phyloP scores from a whole-genome alignment of 2,113 vertebrate genomes.

The Pangasianodon hypophthalmus region DNA sequence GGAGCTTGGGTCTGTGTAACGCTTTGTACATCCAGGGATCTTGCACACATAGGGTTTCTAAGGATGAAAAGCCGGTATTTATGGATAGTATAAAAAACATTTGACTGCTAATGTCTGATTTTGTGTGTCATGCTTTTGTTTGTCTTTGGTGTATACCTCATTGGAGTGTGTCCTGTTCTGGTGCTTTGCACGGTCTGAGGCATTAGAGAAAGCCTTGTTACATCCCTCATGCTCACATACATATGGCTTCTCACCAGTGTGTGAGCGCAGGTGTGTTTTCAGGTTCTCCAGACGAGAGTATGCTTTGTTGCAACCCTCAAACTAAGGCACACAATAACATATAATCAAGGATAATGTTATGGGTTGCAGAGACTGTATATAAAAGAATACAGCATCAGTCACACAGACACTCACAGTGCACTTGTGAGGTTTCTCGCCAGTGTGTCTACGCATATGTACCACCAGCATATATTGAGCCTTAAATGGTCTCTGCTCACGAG shows the following conservation, averaged over 20 bases:
- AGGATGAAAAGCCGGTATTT: not conserved
- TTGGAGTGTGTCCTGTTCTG: slow-evolving; percentile 98
- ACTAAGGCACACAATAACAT: slow-evolving; percentile 70
- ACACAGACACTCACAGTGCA: slow-evolving; percentile 85
- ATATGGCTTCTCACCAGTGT: slow-evolving; percentile 95
- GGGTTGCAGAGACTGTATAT: not conserved
- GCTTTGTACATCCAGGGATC: slow-evolving; percentile 94
- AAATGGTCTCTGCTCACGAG: slow-evolving; percentile 93
- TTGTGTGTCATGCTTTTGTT: not conserved
- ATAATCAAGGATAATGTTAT: not conserved
- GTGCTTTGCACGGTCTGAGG: slow-evolving; percentile 95
- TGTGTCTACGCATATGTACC: slow-evolving; percentile 97
- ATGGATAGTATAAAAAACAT: not conserved
- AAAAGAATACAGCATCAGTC: not conserved
- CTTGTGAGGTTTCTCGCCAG: slow-evolving; percentile 97
- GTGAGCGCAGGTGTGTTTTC: slow-evolving; percentile 93
- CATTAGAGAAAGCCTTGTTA: slow-evolving; percentile 97
- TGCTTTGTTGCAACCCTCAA: slow-evolving; percentile 98
- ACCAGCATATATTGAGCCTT: slow-evolving; percentile 99
- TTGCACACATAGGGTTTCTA: slow-evolving; percentile 96
- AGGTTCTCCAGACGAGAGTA: slow-evolving; percentile 97
- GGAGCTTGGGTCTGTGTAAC: slow-evolving; percentile 96
- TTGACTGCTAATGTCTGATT: not conserved
- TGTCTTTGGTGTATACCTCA: slow-evolving; percentile 76
- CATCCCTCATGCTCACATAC: slow-evolving; percentile 96